Conservation (phyloP, 1,140 invertebrate species). For the Drosophila sproati region DNA sequence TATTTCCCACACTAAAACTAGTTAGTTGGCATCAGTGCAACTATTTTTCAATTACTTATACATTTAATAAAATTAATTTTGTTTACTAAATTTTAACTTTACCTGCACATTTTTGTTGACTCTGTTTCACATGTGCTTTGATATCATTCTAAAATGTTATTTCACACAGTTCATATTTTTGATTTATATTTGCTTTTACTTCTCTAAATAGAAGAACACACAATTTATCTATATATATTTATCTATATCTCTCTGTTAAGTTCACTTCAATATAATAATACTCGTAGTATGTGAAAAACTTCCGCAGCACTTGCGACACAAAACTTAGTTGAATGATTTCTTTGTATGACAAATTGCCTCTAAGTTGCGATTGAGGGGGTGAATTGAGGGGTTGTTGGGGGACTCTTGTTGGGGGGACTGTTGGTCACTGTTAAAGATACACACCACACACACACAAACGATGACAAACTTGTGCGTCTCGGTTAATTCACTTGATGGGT, state of each 20-base stretch:
- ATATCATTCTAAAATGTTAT: too few species aligned
- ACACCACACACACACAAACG: slow-evolving; percentile 5
- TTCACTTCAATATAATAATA: slow-evolving; percentile 29
- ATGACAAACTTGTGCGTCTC: slow-evolving; percentile 37
- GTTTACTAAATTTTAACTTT: neutral
- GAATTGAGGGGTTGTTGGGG: neutral
- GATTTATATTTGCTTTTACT: too few species aligned
- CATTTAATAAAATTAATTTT: neutral
- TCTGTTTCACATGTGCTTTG: too few species aligned
- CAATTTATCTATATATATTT: neutral
- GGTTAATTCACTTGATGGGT: slow-evolving; percentile 81
- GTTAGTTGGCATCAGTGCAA: too few species aligned
- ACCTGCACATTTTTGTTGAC: neutral
- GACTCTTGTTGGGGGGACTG: neutral
- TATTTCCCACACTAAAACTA: neutral
- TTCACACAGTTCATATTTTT: too few species aligned
- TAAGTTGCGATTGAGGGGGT: neutral
- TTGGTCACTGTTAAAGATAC: slow-evolving; percentile 8
- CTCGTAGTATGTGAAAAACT: slow-evolving; percentile 31
- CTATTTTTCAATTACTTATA: too few species aligned
- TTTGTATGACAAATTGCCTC: slow-evolving; percentile 76
- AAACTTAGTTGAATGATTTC: slow-evolving; percentile 65
- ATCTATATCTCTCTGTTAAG: neutral
- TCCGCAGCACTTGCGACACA: slow-evolving; percentile 43
- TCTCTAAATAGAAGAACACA: too few species aligned